A percentile compares a stretch with the other conserved stretches of the same genome.
Conservation (phyloP, 1,140 invertebrate genomes). For the Eciton burchellii region DNA sequence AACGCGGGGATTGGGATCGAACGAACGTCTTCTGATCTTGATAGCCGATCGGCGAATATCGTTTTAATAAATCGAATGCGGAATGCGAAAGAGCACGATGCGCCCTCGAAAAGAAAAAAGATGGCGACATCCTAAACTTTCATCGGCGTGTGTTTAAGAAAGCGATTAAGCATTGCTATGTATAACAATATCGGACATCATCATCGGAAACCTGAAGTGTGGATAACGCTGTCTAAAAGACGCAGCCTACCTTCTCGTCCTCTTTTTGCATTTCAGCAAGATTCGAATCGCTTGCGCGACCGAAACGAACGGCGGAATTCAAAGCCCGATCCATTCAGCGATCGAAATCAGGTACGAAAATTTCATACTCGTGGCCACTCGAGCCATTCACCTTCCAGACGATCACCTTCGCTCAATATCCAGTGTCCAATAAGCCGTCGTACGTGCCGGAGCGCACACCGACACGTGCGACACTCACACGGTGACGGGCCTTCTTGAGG, state of each 20-base stretch:
- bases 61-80: constrained; percentile 47
- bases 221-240: background rate
- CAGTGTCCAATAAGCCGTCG: constrained; percentile 76
- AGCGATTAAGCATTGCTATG: no score
- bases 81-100: constrained; percentile 24
- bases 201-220: background rate
- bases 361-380: constrained; percentile 64
- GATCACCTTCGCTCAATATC: constrained; percentile 81
- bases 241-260: background rate
- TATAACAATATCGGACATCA: no score
- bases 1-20: constrained; percentile 20
- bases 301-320: constrained; percentile 16
- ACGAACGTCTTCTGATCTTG: constrained; percentile 19
- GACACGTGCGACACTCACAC: constrained; percentile 41
- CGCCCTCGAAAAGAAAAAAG: no score
- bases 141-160: no score
- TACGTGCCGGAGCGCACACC: constrained; percentile 43
- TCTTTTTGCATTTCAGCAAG: no score
- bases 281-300: constrained; percentile 16
- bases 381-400: constrained; percentile 73
- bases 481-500: constrained; percentile 17
- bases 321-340: constrained; percentile 1
- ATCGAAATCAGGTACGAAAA: constrained; percentile 43
- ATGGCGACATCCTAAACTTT: no score
- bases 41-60: constrained; percentile 5